Evolutionary conservation across 2,888 invertebrate species (phyloP).

Genomic region (Parelbella ahira): DNA sequence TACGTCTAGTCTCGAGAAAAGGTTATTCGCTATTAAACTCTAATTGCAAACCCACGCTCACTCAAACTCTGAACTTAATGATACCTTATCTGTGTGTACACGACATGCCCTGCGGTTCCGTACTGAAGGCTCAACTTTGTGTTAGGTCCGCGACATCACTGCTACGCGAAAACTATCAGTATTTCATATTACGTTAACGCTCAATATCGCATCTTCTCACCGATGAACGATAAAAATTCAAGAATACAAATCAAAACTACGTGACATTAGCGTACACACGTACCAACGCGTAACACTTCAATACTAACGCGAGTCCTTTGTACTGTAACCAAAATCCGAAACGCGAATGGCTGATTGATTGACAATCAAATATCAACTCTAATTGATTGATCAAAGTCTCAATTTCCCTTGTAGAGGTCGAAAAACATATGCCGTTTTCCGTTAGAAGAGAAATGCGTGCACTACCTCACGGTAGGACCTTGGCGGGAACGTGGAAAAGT

Average conservation of each 20-base stretch:
- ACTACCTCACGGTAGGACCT: slow-evolving; percentile 60
- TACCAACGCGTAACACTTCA: slow-evolving; percentile 27
- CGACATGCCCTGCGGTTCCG: slow-evolving; percentile 35
- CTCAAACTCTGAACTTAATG: slow-evolving; percentile 35
- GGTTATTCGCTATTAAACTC: slow-evolving; percentile 19
- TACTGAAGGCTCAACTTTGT: slow-evolving; percentile 24
- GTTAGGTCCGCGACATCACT: neutral
- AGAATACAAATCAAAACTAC: slow-evolving; percentile 39
- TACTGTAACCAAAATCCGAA: slow-evolving; percentile 11
- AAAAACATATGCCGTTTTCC: slow-evolving; percentile 42
- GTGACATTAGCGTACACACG: slow-evolving; percentile 51
- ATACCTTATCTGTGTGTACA: slow-evolving; percentile 33
- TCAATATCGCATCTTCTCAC: neutral
- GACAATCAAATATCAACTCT: neutral
- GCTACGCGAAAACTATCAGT: no score
- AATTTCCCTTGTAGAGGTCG: slow-evolving; percentile 21
- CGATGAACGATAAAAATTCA: slow-evolving; percentile 20
- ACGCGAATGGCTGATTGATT: neutral
- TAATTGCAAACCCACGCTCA: slow-evolving; percentile 23
- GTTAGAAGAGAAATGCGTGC: slow-evolving; percentile 50
- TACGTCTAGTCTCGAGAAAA: slow-evolving; percentile 7
- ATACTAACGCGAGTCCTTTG: slow-evolving; percentile 22
- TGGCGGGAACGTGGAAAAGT: slow-evolving; percentile 59
- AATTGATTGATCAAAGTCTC: neutral
- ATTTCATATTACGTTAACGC: neutral